Evolutionary conservation across 2,888 invertebrate species (phyloP), one percentile per base, ranked within the genome.

Genomic region (Brachyopa scutellaris): DNA sequence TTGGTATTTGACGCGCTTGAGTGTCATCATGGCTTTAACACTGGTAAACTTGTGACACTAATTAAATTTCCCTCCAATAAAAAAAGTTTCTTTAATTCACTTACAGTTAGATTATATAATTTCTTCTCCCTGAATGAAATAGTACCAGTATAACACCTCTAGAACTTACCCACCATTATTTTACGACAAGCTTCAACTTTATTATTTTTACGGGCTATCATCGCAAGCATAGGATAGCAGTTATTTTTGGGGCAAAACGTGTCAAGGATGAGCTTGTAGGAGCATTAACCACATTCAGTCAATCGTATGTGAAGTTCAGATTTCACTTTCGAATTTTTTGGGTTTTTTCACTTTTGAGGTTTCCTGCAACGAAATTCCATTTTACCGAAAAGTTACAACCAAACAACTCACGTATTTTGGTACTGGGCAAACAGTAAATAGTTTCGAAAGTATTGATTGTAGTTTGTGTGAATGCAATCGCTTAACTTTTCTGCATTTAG

Each of bases 391-490:
- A 80, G 69, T 80, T 80, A 80, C 80, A 80, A 55, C 47, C 67
- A 40, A 33, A n/a, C 40, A 31, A 19, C 45, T 15, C 59, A 53
- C 59, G 23, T 55, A 49, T 72, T 66, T 45, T 64, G 57, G 47
- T 42, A 55, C 69, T 40, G 26, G 66, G 21, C 77, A 72, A 72
- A 72, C 70, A 77, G 82, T 82, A 82, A 82, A 82, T 82, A 77
- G 70, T 82, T 82, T 61, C 9, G 31, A 38, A 82, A 82, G 70
- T 82, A 82, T 82, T 70, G 82, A 77, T 66, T 77, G 64, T 42
- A 77, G 55, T 82, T 79, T 64, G 36, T 64, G 36, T 36, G 59
- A 59, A 76, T 64, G 80, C 76, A 82, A 76, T 79, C 38, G 72
- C 61, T 72, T 66, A 61, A 66, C 66, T 77, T 82, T 82, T 82